These are phyloP conservation scores for Taxidea taxus DNA, from an alignment of 2,113 vertebrate genomes.

Conservation along the genomic window DNA sequence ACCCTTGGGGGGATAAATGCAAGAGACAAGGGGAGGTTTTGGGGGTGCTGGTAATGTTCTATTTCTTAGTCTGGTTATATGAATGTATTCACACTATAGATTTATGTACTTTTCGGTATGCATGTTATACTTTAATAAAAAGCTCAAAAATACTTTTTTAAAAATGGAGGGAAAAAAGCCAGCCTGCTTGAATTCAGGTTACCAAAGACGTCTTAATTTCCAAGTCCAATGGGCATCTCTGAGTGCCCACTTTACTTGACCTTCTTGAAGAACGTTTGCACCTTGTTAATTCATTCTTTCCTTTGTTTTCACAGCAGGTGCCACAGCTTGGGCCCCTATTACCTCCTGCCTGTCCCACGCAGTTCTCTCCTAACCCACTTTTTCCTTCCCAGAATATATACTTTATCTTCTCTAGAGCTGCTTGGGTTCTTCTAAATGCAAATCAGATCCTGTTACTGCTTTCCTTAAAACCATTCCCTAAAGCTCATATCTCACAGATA, in stretches of 20 bases:
- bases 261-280: not conserved
- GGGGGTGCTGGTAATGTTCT: not conserved
- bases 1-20: not conserved
- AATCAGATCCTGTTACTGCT: not conserved
- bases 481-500: not conserved
- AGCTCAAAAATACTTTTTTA: not conserved
- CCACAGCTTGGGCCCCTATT: not conserved
- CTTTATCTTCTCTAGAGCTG: not conserved
- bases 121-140: not conserved
- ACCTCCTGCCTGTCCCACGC: not conserved
- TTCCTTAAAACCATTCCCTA: not conserved
- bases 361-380: not conserved
- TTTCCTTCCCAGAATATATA: not conserved
- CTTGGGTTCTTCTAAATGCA: not conserved
- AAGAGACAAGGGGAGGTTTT: not conserved
- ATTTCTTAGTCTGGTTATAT: not conserved
- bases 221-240: not conserved
- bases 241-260: not conserved
- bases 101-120: not conserved
- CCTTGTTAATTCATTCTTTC: not conserved
- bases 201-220: not conserved
- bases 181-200: not conserved
- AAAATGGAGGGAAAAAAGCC: not conserved
- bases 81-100: not conserved
- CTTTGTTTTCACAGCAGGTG: not conserved